Evolutionary conservation across 2,888 invertebrate species (phyloP), one percentile per base, ranked within the genome.

Genomic region (Leptogaster cylindrica): DNA sequence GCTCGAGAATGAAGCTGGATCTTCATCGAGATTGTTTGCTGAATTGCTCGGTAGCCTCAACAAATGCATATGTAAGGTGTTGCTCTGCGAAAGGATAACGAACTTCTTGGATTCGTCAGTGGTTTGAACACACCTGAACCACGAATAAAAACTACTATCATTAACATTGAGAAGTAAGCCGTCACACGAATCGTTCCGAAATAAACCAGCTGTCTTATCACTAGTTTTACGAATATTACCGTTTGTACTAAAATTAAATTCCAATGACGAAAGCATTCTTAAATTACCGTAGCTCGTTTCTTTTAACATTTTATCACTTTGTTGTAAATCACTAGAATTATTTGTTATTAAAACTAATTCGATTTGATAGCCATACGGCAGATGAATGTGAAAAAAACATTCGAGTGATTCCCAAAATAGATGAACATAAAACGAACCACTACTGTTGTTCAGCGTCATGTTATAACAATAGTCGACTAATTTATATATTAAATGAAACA

Each of bases 381-480:
- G 78, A 75, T 88, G 87, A 63, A 90, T 87, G 72, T 84, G 83
- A 77, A 89, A 89, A 20, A 88, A 88, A 78, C 90, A 90, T 72
- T 85, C 81, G 23, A 89, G 78, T 46, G 85, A 84, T 10, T 83
- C 81, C 1, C 83, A 74, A 70, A 73, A 83, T 5, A 87, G 87
- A 72, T 85, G 85, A 76, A 88, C 82, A 76, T 86, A 86, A 81
- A 87, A 87, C 74, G 87, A 86, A 75, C 86, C 89, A 81, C 87
- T 89, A 72, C 84, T 83, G 63, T 83, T 82, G 72, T 84, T 84
- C 72, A 88, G 84, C 31, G 88, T 86, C 71, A 89, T 85, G 77
- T 89, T 87, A 77, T 89, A 88, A 74, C 90, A 90, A 76, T 87
- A 86, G 79, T 90, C 89, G 68, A 89, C 89, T 73, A 86, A 80